Conservation (phyloP, 2,797 vertebrate species). For the Cossypha caffra region DNA sequence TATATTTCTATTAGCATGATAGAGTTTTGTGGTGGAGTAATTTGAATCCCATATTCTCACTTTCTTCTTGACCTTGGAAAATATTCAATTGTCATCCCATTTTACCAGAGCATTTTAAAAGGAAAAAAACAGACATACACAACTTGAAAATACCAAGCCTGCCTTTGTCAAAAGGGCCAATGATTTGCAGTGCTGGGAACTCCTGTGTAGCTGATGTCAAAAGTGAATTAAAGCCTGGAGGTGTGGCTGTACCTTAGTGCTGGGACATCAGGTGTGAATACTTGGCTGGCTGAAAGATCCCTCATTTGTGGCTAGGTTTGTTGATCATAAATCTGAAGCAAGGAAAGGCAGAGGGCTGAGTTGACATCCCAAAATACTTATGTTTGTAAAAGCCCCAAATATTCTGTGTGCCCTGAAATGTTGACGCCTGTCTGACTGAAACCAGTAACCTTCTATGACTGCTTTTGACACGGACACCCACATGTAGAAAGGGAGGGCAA, state of each 20-base stretch:
- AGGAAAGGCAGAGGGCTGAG: background rate
- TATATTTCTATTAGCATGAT: background rate
- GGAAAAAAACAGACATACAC: background rate
- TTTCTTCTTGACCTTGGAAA: background rate
- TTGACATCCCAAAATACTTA: background rate
- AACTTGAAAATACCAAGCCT: background rate
- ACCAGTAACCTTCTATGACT: background rate
- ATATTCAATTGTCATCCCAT: background rate
- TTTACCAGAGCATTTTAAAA: background rate
- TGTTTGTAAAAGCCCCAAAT: background rate
- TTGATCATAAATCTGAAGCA: background rate
- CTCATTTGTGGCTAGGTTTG: background rate
- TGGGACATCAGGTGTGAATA: background rate
- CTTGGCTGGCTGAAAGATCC: background rate
- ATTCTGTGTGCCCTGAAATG: background rate
- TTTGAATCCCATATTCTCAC: background rate
- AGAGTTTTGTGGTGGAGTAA: background rate
- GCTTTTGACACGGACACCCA: background rate
- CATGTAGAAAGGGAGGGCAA: background rate
- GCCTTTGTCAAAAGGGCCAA: background rate
- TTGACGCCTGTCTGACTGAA: background rate
- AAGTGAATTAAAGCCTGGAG: background rate
- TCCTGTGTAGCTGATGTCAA: background rate
- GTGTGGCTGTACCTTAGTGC: background rate
- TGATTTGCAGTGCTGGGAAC: background rate